Evolutionary conservation across 2,888 invertebrate species (phyloP), one percentile per base, ranked within the genome.

Genomic region (Dyspetes luteomarginatus): DNA sequence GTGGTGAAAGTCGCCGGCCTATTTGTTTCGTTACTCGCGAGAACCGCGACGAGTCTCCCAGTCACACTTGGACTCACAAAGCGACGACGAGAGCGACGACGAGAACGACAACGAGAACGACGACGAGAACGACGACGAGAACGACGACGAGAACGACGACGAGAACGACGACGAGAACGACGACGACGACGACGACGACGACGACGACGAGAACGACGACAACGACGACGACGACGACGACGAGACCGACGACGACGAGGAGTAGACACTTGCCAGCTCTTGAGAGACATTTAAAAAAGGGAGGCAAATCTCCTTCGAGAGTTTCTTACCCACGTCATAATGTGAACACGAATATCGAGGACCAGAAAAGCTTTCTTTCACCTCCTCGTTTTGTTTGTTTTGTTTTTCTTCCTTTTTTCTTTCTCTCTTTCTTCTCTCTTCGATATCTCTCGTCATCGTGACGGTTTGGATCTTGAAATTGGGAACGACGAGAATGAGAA

Each of bases 1-100:
- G 86, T 85, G 91, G 91, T 90, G 91, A 90, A 91, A 91, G 91
- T 91, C 90, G 88, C 89, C 90, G 90, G 90, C 90, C 91, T 90
- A 91, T 90, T 91, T 90, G 90, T 88, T 81, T 81, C 81, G 73
- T 56, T 73, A 64, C 76, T 62, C 48, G 45, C 43, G 69, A 60
- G 56, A 55, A 12, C 30, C 71, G 36, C 36, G 36, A 36, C 9
- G 12, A 12, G 9, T 9, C 36, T 36, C 36, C 9, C 36, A 12
- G 3, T 36, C 9, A 7, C 36, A 36, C 9, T 36, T n/a, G n/a
- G n/a, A n/a, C 12, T 30, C 69, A 62, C 69, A 26, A 48, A 22
- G 9, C 36, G 7, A 12, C 50, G 41, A 36, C 62, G 69, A 74
- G 65, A 71, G n/a, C n/a, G n/a, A n/a, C n/a, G n/a, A n/a, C n/a